Conservation (phyloP, 2,797 vertebrate genomes). For the Siniperca obscura region DNA sequence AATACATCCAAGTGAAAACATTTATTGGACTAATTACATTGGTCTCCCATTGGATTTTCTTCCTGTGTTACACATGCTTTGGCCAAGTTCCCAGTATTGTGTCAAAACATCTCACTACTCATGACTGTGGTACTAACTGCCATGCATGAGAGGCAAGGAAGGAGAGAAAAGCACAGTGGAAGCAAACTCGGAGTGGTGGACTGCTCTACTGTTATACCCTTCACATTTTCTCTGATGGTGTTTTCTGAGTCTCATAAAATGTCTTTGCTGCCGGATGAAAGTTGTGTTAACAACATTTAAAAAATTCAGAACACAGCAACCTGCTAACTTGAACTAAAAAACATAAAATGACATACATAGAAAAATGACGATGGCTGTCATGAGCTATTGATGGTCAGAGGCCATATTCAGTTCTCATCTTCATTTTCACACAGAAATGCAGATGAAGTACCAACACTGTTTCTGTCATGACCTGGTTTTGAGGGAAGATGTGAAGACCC, state of each 20-base stretch:
- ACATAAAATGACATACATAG: too few relatives aligned
- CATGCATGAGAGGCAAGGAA: conserved; percentile 25
- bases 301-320: not conserved
- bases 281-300: too few relatives aligned
- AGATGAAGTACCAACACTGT: not conserved
- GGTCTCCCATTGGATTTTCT: conserved; percentile 81
- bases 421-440: not conserved
- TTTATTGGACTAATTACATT: conserved; percentile 88
- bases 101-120: conserved; percentile 72
- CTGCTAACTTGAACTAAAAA: not conserved
- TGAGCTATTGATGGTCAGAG: not conserved
- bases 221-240: not conserved
- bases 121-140: conserved; percentile 43
- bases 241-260: not conserved
- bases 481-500: not conserved
- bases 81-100: conserved; percentile 82
- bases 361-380: too few relatives aligned
- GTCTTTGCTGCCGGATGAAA: too few relatives aligned
- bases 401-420: not conserved
- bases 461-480: not conserved
- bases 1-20: conserved; percentile 85
- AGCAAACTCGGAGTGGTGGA: not conserved
- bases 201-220: not conserved
- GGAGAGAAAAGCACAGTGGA: not conserved
- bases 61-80: conserved; percentile 85